phyloP scores from a whole-genome alignment of 2,888 invertebrate species.

The Choreutis nemorana region DNA sequence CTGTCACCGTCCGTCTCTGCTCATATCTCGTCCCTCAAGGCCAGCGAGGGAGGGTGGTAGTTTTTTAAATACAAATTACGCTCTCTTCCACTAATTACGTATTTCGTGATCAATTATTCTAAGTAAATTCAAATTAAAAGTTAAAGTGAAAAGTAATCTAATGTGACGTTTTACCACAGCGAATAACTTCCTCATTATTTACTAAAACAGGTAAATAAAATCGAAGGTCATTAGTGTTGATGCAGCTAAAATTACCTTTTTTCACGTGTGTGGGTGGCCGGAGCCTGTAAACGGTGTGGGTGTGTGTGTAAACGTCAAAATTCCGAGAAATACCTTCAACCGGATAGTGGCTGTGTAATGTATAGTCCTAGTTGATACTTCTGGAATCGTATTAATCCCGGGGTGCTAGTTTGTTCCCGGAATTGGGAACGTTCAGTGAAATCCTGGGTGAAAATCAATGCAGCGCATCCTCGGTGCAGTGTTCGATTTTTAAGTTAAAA shows the following conservation, averaged over 20 bases:
- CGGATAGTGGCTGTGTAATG: slow-evolving; percentile 20
- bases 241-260: slow-evolving; percentile 42
- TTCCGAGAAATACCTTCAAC: slow-evolving; percentile 45
- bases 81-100: background rate
- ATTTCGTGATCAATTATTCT: background rate
- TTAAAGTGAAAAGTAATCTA: too few relatives aligned
- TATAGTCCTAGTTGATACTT: slow-evolving; percentile 4
- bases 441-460: background rate
- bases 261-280: slow-evolving; percentile 24
- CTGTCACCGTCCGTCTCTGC: too few relatives aligned
- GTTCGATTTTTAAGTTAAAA: background rate
- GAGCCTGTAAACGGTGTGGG: slow-evolving; percentile 13
- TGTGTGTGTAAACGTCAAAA: slow-evolving; percentile 40
- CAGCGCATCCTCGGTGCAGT: background rate
- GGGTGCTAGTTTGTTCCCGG: slow-evolving; percentile 10
- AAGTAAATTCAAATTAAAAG: too few relatives aligned
- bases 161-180: too few relatives aligned
- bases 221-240: slow-evolving; percentile 31
- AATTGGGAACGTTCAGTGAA: too few relatives aligned
- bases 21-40: too few relatives aligned
- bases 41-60: too few relatives aligned
- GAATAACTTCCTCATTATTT: background rate
- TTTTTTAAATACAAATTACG: too few relatives aligned
- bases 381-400: too few relatives aligned
- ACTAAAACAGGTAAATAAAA: slow-evolving; percentile 5